Base-by-base conservation (phyloP, 2,888 invertebrate genomes). In the Atherix ibis region DNA sequence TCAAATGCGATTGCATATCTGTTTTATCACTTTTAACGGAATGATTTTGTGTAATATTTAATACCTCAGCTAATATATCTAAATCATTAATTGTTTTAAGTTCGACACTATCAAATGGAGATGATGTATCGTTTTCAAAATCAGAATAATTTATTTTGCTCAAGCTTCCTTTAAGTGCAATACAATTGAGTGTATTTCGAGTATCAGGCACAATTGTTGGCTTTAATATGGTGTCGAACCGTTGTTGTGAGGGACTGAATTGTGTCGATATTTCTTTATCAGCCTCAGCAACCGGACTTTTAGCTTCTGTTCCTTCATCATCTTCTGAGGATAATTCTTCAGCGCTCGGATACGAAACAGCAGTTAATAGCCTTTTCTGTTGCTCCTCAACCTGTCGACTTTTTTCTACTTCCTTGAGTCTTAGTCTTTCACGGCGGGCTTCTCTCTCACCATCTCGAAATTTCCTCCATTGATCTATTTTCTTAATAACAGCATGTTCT, bases 91-190 rank as follows among this genome's bases (percentile, higher is more conserved):
- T 80, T 27, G 87, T 84, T 61, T 89, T 87, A 34, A 92, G 58
- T 62, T 87, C 89, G 61, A 88, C 77, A 63, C 83, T 87, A 64
- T 92, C 91, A 63, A 92, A 92, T 1, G 91, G 91, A 56, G 85
- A 88, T 34, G 85, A 84, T 32, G 82, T 85, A 53, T 88, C 88
- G 53, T 81, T 76, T 59, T 91, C 91, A 65, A 92, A 92, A 58
- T 91, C 89, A 42, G 77, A 78, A 52, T 65, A 58, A 60, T 70
- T 56, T 49, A 62, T 51, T 38, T 53, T 46, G 31, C 43, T 46
- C 44, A 40, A 35, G 40, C 40, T 46, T 25, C 18, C 35, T 15
- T 35, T 36, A 30, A 27, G 8, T 14, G 31, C 17, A 15, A 13
- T 15, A 31, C 27, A 33, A 27, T 15, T 32, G n/a, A n/a, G 18